Base-by-base conservation (phyloP, 2,888 invertebrate genomes). In the Meiosimyza decipiens region DNA sequence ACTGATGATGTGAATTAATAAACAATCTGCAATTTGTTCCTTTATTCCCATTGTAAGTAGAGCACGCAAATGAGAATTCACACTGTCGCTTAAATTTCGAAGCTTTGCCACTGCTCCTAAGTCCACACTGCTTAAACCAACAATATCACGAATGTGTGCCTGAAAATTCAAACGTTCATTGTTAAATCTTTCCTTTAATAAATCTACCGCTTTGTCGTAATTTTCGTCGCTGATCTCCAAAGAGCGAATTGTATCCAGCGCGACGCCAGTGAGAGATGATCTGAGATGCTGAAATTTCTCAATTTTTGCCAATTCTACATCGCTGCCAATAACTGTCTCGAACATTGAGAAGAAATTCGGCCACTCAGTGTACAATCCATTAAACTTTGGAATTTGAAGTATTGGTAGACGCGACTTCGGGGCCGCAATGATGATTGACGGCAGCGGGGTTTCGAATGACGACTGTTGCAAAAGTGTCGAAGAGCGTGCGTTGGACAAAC, bases 141-240 rank as follows among this genome's bases (percentile, higher is more conserved):
- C 64, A 40, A 76, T 74, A n/a, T 73, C 73, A 64, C 73, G 49
- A 12, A 75, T 68, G 52, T 75, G 71, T 52, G 72, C 73, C 73
- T 75, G 68, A 66, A 75, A 73, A 68, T 67, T 74, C 18, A 74
- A 62, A 70, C 65, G 72, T 52, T 71, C 71, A 55, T 65, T 71
- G 4, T 15, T 67, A 71, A 22, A 63, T 54, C 67, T 40, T 49
- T 63, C 62, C 63, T 65, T 64, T 9, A 76, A 50, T 28, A 74
- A 63, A 16, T 54, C 18, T 16, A 74, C 5, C 55, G 74, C 76
- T 18, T 33, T 54, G 22, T 22, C 22, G 33, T 59, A 59, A 6
- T 59, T 59, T 2, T 22, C 12, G 2, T 28, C 33, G 15, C 4
- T 59, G 7, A 7, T 15, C 12, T 59, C 59, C 6, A 59, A 33